Conservation (phyloP, 2,113 vertebrate species). For the Paedocypris sp. region DNA sequence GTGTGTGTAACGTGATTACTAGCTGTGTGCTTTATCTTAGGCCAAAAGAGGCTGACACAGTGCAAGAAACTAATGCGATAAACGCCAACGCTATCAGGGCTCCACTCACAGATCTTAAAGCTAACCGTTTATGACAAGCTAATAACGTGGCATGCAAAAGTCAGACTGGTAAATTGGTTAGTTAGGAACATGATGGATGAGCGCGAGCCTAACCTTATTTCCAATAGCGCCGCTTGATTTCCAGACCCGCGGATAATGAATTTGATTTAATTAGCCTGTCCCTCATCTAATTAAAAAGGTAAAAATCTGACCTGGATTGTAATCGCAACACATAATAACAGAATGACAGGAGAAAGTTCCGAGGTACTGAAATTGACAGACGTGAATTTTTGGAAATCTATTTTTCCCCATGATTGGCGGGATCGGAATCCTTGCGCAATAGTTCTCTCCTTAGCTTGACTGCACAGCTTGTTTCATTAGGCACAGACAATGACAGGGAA, state of each 20-base stretch:
- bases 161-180: conserved; percentile 96
- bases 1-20: conserved; percentile 78
- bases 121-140: conserved; percentile 99
- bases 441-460: conserved; percentile 18
- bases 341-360: not conserved
- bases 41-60: conserved; percentile 90
- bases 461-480: conserved; percentile 28
- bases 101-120: conserved; percentile 75
- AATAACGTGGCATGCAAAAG: conserved; percentile 91
- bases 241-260: conserved; percentile 96
- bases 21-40: conserved; percentile 84
- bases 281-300: conserved; percentile 90
- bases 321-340: conserved; percentile 32
- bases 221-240: conserved; percentile 88
- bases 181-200: conserved; percentile 98
- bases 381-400: not conserved
- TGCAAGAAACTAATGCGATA: conserved; percentile 93
- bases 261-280: conserved; percentile 96
- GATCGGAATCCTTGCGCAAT: conserved; percentile 9
- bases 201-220: conserved; percentile 78
- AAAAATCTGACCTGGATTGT: conserved; percentile 76
- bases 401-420: conserved; percentile 3
- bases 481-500: conserved; percentile 21
- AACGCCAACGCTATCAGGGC: conserved; percentile 83
- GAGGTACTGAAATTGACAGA: not conserved